Conservation (phyloP, 2,797 vertebrate species). For the Sphenodon punctatus region DNA sequence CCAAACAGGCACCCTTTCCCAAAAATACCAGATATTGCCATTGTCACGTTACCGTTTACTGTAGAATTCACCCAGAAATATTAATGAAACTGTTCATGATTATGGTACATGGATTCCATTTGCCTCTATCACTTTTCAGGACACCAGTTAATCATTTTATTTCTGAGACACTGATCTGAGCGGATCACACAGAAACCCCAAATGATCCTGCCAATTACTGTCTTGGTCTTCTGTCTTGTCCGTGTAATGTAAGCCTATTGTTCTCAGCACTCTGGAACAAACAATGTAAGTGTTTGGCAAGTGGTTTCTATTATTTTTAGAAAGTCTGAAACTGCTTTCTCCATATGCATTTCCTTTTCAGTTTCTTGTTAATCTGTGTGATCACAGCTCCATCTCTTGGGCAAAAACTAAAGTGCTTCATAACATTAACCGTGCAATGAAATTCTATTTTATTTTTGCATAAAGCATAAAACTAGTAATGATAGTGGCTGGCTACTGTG, state of each 20-base stretch:
- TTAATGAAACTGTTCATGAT: background rate
- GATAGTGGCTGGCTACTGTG: background rate
- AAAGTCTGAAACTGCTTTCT: constrained; percentile 7
- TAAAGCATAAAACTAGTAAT: background rate
- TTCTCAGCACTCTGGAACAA: constrained; percentile 10
- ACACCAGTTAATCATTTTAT: background rate
- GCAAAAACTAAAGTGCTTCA: background rate
- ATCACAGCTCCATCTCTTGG: constrained; percentile 62
- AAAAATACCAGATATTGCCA: no score
- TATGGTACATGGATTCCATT: background rate
- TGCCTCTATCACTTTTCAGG: background rate
- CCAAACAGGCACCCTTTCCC: no score
- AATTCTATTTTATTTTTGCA: background rate
- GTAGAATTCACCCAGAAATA: background rate
- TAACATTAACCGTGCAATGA: background rate
- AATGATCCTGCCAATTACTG: background rate
- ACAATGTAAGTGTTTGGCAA: background rate
- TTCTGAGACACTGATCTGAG: background rate
- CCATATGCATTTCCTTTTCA: background rate
- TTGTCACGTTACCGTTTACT: no score
- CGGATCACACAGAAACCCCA: background rate
- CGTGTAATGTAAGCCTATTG: constrained; percentile 33
- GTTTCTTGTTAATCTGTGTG: background rate
- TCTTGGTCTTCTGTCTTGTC: constrained; percentile 10
- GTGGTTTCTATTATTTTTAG: constrained; percentile 59